Evolutionary conservation across 2,113 vertebrate genomes (phyloP).

Genomic region (Polypterus senegalus): DNA sequence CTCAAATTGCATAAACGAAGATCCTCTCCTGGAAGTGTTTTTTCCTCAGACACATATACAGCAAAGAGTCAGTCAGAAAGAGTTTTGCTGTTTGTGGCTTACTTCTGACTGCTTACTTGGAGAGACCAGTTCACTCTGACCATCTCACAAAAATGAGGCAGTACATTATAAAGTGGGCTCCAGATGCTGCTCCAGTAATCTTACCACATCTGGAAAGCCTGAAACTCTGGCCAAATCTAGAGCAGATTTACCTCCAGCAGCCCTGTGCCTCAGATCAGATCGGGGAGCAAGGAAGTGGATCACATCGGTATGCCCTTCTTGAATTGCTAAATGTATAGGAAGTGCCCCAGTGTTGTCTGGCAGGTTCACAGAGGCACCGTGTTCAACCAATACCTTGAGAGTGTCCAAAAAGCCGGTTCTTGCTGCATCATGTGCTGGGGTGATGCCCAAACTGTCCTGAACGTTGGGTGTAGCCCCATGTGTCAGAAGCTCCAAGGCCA

Average conservation of each 20-base stretch:
- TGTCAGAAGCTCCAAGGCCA: slow-evolving; percentile 64
- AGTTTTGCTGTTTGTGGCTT: too few relatives aligned
- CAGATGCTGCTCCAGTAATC: slow-evolving; percentile 34
- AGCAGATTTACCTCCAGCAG: slow-evolving; percentile 52
- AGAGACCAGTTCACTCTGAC: too few relatives aligned
- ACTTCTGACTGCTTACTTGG: too few relatives aligned
- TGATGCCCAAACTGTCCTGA: slow-evolving; percentile 61
- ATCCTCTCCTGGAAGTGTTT: too few relatives aligned
- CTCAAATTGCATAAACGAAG: too few relatives aligned
- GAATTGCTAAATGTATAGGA: slow-evolving; percentile 67
- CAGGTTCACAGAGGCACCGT: slow-evolving; percentile 60
- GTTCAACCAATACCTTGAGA: slow-evolving; percentile 58
- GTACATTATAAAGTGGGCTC: slow-evolving; percentile 18
- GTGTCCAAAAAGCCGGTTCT: slow-evolving; percentile 75
- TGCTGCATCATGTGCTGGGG: slow-evolving; percentile 69
- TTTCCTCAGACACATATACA: too few relatives aligned
- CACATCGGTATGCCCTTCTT: slow-evolving; percentile 55
- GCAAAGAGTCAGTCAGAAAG: too few relatives aligned
- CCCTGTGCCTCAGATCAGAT: slow-evolving; percentile 58
- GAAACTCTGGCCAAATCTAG: slow-evolving; percentile 52
- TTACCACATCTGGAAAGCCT: slow-evolving; percentile 37
- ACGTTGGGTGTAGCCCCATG: slow-evolving; percentile 71
- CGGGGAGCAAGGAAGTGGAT: slow-evolving; percentile 58
- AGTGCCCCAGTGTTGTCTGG: slow-evolving; percentile 54
- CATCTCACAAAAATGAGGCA: too few relatives aligned